These are phyloP conservation scores for Trachelus tabidus DNA, from an alignment of 2,888 invertebrate species.

Conservation along the genomic window DNA sequence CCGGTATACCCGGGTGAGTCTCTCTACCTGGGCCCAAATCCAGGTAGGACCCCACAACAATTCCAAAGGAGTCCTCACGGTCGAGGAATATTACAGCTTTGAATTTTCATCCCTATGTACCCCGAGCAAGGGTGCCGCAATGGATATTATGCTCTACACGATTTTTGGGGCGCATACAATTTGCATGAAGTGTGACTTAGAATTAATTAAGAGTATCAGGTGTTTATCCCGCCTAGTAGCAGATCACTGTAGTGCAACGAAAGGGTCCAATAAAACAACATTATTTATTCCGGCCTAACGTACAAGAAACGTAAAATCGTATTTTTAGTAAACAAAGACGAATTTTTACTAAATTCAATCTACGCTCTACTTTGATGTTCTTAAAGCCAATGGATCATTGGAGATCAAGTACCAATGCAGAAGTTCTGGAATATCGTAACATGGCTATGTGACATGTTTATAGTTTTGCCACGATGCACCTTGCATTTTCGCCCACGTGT, in stretches of 20 bases:
- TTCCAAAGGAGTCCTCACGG: neutral
- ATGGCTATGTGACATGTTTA: constrained; percentile 4
- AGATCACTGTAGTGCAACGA: neutral
- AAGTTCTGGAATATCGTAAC: neutral
- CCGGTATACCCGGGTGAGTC: constrained; percentile 6
- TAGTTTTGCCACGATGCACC: constrained; percentile 7
- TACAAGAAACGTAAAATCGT: neutral
- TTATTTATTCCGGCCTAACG: neutral
- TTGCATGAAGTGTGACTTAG: constrained; percentile 3
- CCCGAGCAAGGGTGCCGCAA: neutral
- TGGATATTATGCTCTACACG: neutral
- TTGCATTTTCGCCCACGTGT: constrained; percentile 9
- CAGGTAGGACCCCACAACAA: constrained; percentile 1
- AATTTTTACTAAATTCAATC: neutral
- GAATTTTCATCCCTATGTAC: constrained; percentile 1
- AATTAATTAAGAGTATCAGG: neutral
- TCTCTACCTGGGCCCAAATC: constrained; percentile 43
- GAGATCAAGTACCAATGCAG: neutral
- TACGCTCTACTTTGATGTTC: neutral
- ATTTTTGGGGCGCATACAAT: neutral
- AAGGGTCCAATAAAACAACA: neutral
- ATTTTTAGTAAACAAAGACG: neutral
- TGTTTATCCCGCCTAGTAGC: neutral
- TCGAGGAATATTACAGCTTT: constrained; percentile 3
- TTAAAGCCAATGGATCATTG: neutral